phyloP scores from a whole-genome alignment of 2,797 vertebrate genomes.

The Pipistrellus kuhlii region DNA sequence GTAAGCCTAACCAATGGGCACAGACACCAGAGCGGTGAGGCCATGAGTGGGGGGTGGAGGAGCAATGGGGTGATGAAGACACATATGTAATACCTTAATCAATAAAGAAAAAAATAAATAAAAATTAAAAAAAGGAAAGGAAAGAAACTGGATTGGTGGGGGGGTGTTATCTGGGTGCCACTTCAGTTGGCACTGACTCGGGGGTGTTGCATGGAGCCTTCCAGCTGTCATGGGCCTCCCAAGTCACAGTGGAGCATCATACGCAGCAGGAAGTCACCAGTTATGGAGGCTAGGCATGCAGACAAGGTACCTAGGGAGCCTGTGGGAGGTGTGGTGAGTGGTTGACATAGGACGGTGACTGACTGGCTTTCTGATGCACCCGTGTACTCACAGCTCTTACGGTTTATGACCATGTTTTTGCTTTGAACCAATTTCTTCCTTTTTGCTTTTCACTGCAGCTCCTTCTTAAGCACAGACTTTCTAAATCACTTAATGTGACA shows the following conservation, averaged over 20 bases:
- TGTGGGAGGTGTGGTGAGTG: rapidly evolving
- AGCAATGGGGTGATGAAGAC: too few species aligned
- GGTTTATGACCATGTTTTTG: neutral
- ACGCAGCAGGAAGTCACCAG: rapidly evolving
- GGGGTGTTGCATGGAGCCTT: neutral
- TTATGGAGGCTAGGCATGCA: rapidly evolving
- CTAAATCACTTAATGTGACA: neutral
- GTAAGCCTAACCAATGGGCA: too few species aligned
- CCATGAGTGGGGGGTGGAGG: too few species aligned
- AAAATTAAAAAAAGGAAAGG: too few species aligned
- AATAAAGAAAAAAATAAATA: too few species aligned
- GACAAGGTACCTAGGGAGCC: rapidly evolving
- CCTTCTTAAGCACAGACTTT: neutral
- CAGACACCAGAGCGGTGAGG: too few species aligned
- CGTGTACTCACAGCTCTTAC: neutral
- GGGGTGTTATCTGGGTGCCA: neutral
- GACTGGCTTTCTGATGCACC: neutral
- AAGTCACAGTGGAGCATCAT: neutral
- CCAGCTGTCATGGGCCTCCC: too few species aligned
- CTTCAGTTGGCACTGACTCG: neutral
- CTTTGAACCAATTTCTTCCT: neutral
- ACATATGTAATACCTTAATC: too few species aligned
- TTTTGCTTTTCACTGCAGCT: neutral
- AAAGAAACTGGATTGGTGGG: neutral
- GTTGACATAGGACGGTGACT: rapidly evolving